Base-by-base conservation (phyloP, 2,888 invertebrate species). In the Metalampra italica region DNA sequence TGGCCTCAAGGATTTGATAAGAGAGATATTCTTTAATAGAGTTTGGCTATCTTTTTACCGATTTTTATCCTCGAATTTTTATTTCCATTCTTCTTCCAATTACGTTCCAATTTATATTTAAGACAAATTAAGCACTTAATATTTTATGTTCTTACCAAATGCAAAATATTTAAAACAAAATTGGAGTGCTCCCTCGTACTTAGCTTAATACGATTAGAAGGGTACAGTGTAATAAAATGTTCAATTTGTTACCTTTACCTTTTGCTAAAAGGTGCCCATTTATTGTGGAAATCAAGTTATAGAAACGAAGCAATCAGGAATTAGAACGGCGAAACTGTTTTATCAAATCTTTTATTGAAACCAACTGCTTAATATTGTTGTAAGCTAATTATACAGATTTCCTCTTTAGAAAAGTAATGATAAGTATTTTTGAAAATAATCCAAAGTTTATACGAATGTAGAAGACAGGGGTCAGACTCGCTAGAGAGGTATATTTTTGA, bases 181-280 rank as follows among this genome's bases (percentile, higher is more conserved):
- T 65, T 62, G 56, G 57, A 58, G 59, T 56, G 56, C 48, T 57
- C 53, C 65, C 65, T 64, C 60, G 57, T 59, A 67, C 64, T 71
- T 60, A 60, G 59, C 57, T 64, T 71, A 78, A 82, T 75, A 71
- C 70, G 68, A 80, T 83, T 82, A 79, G 60, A 75, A 67, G 75
- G 78, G 80, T 69, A 66, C 60, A 65, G 75, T 72, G 80, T 79
- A 83, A 86, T 83, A 80, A 83, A 79, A 81, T 70, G 73, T 59
- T 66, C 80, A 78, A 82, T 84, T 85, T 75, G 78, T 80, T 78
- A 76, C 77, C 67, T 72, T 68, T 71, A 68, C 72, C 66, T 72
- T 38, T 61, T 52, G 58, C 55, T 65, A 71, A 76, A 66, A 70
- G 71, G 66, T 59, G 61, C 55, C 64, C 59, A 76, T 78, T 78